Evolutionary conservation across 2,113 vertebrate species (phyloP).

Genomic region (Coreoperca whiteheadi): DNA sequence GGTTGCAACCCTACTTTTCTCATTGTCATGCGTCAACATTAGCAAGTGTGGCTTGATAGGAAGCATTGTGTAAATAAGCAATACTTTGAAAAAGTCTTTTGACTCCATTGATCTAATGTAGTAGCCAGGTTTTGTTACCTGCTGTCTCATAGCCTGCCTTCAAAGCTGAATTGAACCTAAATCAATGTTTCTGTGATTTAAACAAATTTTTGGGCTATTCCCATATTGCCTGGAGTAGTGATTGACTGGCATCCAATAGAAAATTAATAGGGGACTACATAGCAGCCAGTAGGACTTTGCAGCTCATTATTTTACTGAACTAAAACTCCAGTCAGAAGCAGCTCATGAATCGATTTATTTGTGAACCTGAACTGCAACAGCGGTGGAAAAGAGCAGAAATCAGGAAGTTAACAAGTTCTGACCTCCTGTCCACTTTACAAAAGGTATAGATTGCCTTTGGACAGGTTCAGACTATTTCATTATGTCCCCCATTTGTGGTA

Average conservation of each 20-base stretch:
- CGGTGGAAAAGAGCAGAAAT: slow-evolving; percentile 8
- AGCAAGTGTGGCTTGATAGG: not conserved
- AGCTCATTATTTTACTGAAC: slow-evolving; percentile 1
- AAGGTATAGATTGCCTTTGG: slow-evolving; percentile 27
- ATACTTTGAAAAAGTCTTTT: too few species aligned
- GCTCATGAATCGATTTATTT: slow-evolving; percentile 13
- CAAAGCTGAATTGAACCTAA: too few species aligned
- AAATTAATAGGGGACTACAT: not conserved
- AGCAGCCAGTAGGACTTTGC: not conserved
- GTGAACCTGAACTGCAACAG: not conserved
- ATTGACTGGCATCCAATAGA: not conserved
- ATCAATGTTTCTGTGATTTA: too few species aligned
- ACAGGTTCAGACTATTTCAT: slow-evolving; percentile 14
- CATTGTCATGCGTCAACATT: too few species aligned
- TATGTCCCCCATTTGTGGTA: not conserved
- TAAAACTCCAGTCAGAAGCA: slow-evolving; percentile 24
- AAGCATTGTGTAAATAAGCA: not conserved
- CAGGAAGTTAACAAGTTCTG: slow-evolving; percentile 29
- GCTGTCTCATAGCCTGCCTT: too few species aligned
- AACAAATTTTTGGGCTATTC: too few species aligned
- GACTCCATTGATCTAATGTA: too few species aligned
- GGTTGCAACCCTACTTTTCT: too few species aligned
- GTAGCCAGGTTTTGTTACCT: too few species aligned
- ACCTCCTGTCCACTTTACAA: slow-evolving; percentile 17
- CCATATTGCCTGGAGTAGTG: not conserved